Base-by-base conservation (phyloP, 2,113 vertebrate species). In the Eudyptes chrysolophus region DNA sequence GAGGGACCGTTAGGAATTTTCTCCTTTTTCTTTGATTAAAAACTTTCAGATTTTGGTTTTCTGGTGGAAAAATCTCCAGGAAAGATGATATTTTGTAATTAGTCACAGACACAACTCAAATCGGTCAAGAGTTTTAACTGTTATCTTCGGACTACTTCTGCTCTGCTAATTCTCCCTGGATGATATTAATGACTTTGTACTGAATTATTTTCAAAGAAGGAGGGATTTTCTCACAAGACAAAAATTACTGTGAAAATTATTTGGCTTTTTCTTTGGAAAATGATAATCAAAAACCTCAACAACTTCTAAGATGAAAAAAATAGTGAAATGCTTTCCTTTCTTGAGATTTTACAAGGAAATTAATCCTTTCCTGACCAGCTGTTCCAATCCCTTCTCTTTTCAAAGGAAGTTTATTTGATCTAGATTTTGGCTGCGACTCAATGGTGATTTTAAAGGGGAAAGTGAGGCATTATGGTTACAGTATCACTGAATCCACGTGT, bases 261-360 rank as follows among this genome's bases (percentile, higher is more conserved):
- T 75, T 16, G 11, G 6, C 60, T 82, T 92, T 96, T 75, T 79
- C n/a, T 57, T 75, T 65, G 70, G 77, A 93, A 95, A 96, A 75
- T 4, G 6, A 64, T 38, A 87, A 78, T 60, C 5, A 40, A 79
- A 93, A 85, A 12, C 24, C n/a, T 82, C 84, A 93, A 75, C n/a
- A 74, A 54, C 52, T 64, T 72, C 48, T 68, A 62, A 62, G 64
- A 88, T 40, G 12, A 70, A 89, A 90, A 58, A n/a, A 78, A 46
- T 1, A 72, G 65, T 46, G 42, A 92, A 89, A 96, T 89, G 19
- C 89, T 97, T 95, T 84, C 40, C 52, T 95, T 96, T 90, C 70
- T 93, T 57, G 81, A 96, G 70, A 91, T 93, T 96, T 96, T 97
- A 93, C 70, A 51, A 89, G 91, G 77, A 96, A 97, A 96, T 36